Evolutionary conservation across 2,888 invertebrate genomes (phyloP), one percentile per base, ranked within the genome.

Genomic region (Drosophila fungiperda): DNA sequence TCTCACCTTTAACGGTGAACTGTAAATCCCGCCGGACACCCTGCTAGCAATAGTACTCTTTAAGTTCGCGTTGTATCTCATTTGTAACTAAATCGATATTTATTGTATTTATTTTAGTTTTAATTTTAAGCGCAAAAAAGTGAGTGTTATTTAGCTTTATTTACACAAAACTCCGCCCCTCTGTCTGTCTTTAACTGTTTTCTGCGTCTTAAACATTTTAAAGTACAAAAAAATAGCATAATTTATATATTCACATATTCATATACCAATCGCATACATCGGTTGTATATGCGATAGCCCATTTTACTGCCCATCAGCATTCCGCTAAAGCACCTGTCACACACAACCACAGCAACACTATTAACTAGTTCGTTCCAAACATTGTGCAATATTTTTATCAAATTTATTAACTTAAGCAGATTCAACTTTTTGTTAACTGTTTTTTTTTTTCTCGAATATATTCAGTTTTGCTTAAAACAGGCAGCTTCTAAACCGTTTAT

Each of bases 1-100:
- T 94, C 94, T 94, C 57, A 94, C 93, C 40, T 94, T 94, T 80
- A 87, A 82, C 48, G 84, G 82, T 5, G 80, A 78, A 33, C 57
- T 82, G 71, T 85, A 72, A 81, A 57, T 55, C 6, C 17, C 33
- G 38, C 23, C 29, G 50, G 40, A 7, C 38, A 49, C 23, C 52
- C 57, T 42, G 45, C 11, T 50, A 33, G 32, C 12, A 7, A 45
- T 48, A 7, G 20, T 40, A 54, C 33, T 20, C 35, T 58, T 33
- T 42, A 36, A 49, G 54, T 36, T 64, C 57, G 66, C 60, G 45
- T 57, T 66, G 68, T 48, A 81, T 83, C 71, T 81, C 74, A 79
- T 61, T 55, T 48, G 61, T 58, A 60, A 64, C 64, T 65, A 64
- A 61, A 64, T 42, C 35, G 48, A 40, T 68, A 72, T 82, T 71